These are phyloP conservation scores for Trissolcus japonicus DNA, from an alignment of 2,888 invertebrate species.

Conservation along the genomic window DNA sequence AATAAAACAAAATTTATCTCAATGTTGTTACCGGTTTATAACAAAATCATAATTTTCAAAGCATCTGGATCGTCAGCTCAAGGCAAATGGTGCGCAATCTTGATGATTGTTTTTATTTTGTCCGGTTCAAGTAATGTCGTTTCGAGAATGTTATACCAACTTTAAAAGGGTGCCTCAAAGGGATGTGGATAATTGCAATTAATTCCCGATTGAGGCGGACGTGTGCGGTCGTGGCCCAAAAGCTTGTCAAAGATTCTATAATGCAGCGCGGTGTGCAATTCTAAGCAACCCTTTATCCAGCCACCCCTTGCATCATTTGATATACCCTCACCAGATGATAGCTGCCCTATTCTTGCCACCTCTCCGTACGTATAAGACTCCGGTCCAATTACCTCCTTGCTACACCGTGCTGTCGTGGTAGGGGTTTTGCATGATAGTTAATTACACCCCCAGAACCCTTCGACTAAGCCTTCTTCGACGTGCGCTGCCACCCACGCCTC, in stretches of 20 bases:
- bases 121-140: too few relatives aligned
- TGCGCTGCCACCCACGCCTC: slow-evolving; percentile 17
- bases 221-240: slow-evolving; percentile 68
- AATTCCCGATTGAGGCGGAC: slow-evolving; percentile 72
- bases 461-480: slow-evolving; percentile 61
- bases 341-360: slow-evolving; percentile 61
- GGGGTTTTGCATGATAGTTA: slow-evolving; percentile 75
- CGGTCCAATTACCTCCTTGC: slow-evolving; percentile 75
- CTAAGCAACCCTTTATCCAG: slow-evolving; percentile 75
- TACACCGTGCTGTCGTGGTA: slow-evolving; percentile 72
- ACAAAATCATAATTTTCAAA: too few relatives aligned
- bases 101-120: too few relatives aligned
- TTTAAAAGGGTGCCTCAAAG: too few relatives aligned
- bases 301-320: slow-evolving; percentile 53
- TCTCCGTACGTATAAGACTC: slow-evolving; percentile 74
- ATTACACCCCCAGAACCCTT: slow-evolving; percentile 72
- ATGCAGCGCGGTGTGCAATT: slow-evolving; percentile 75
- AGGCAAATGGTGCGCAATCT: too few relatives aligned
- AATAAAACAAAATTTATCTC: slow-evolving; percentile 10
- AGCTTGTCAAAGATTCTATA: slow-evolving; percentile 74
- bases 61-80: too few relatives aligned
- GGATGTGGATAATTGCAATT: slow-evolving; percentile 71
- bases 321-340: slow-evolving; percentile 48
- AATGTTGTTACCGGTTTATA: background rate
- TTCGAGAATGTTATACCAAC: too few relatives aligned